phyloP scores from a whole-genome alignment of 2,797 vertebrate species.

The Orestias chungarensis region DNA sequence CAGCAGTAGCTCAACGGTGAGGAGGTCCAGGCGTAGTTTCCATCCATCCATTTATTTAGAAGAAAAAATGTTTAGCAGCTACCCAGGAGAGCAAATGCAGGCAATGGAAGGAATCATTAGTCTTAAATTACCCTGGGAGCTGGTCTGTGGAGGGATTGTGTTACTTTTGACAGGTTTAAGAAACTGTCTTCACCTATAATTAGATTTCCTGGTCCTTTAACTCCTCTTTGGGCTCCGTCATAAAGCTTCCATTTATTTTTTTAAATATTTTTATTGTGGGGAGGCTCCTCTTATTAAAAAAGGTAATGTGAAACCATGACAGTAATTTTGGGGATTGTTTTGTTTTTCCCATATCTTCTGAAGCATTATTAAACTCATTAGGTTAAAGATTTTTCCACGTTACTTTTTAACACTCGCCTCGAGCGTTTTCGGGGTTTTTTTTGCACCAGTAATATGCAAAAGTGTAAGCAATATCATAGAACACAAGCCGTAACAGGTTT shows the following conservation, averaged over 20 bases:
- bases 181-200: conserved; percentile 64
- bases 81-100: conserved; percentile 19
- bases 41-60: conserved; percentile 46
- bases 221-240: conserved; percentile 49
- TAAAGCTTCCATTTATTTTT: conserved; percentile 31
- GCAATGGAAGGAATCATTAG: conserved; percentile 53
- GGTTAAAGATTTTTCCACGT: neutral
- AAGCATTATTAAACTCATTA: neutral
- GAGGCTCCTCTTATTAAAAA: conserved; percentile 2
- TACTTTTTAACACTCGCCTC: neutral
- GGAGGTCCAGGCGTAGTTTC: conserved; percentile 46
- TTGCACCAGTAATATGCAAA: conserved; percentile 4
- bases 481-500: conserved; percentile 2
- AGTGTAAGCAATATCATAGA: neutral
- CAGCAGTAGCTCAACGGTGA: conserved; percentile 37
- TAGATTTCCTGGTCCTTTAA: conserved; percentile 67
- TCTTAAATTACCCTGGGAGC: conserved; percentile 64
- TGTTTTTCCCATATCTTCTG: neutral
- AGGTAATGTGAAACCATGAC: conserved; percentile 25
- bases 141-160: conserved; percentile 53
- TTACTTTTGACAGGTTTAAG: conserved; percentile 71
- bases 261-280: conserved; percentile 21
- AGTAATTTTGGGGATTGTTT: neutral
- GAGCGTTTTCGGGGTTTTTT: neutral
- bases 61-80: conserved; percentile 23